Evolutionary conservation across 1,140 invertebrate genomes (phyloP).

Genomic region (Drosophila pseudoobscura): DNA sequence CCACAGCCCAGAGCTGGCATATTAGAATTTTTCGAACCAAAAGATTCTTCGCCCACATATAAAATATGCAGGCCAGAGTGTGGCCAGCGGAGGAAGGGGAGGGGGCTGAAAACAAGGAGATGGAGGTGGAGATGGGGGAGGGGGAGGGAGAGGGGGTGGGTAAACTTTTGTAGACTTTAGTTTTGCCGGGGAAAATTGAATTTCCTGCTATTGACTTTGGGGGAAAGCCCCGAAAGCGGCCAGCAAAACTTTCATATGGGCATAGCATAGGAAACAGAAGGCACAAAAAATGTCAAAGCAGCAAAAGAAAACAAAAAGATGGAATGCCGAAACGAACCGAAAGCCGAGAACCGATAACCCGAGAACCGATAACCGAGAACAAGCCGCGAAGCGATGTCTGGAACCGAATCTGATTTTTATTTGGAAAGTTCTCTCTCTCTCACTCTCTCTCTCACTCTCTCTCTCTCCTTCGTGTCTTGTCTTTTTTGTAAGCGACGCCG

Average conservation of each 20-base stretch:
- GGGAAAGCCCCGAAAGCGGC: conserved; percentile 35
- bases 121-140: background rate
- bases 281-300: conserved; percentile 55
- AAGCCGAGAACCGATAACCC: conserved; percentile 21
- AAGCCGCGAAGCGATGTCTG: conserved; percentile 31
- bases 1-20: conserved; percentile 32
- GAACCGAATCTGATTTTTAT: conserved; percentile 12
- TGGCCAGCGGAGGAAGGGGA: background rate
- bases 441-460: conserved; percentile 32
- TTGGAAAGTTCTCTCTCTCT: conserved; percentile 24
- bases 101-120: conserved; percentile 8
- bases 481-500: conserved; percentile 38
- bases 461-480: conserved; percentile 9
- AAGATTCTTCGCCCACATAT: conserved; percentile 49
- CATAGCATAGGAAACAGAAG: conserved; percentile 42
- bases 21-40: conserved; percentile 44
- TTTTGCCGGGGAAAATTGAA: conserved; percentile 65
- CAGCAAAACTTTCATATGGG: conserved; percentile 46
- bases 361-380: conserved; percentile 29
- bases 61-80: conserved; percentile 50
- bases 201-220: conserved; percentile 62
- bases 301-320: conserved; percentile 27
- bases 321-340: conserved; percentile 46
- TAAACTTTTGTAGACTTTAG: conserved; percentile 58
- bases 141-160: background rate